Conservation (phyloP, 2,113 vertebrate genomes). For the Psammodynastes pulverulentus region DNA sequence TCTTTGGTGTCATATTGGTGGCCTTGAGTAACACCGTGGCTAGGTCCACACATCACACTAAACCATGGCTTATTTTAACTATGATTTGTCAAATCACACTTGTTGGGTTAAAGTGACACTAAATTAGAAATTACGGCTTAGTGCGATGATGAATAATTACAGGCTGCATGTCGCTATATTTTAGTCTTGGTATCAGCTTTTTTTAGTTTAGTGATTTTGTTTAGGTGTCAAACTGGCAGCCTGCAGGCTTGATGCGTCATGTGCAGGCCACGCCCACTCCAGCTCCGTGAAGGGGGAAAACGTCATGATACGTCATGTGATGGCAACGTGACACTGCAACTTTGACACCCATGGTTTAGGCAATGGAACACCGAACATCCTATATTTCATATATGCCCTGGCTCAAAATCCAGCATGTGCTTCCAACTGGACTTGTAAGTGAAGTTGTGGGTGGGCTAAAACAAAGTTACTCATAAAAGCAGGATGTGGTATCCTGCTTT, state of each 20-base stretch:
- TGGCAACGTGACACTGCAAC: too few species aligned
- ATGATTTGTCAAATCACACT: neutral
- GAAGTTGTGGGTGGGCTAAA: neutral
- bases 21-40: neutral
- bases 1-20: neutral
- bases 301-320: too few species aligned
- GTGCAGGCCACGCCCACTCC: too few species aligned
- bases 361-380: neutral
- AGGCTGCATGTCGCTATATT: neutral
- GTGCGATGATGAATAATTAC: neutral
- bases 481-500: slow-evolving; percentile 1
- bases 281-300: too few species aligned
- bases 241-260: too few species aligned
- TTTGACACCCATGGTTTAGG: neutral
- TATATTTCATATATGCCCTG: neutral
- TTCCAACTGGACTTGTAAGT: neutral
- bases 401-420: neutral
- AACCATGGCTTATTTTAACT: neutral
- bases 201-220: neutral
- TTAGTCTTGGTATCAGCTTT: neutral
- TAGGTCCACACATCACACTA: neutral
- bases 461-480: neutral
- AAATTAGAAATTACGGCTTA: neutral
- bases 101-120: neutral
- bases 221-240: too few species aligned